Base-by-base conservation (phyloP, 2,888 invertebrate genomes). In the Lapara coniferarum region DNA sequence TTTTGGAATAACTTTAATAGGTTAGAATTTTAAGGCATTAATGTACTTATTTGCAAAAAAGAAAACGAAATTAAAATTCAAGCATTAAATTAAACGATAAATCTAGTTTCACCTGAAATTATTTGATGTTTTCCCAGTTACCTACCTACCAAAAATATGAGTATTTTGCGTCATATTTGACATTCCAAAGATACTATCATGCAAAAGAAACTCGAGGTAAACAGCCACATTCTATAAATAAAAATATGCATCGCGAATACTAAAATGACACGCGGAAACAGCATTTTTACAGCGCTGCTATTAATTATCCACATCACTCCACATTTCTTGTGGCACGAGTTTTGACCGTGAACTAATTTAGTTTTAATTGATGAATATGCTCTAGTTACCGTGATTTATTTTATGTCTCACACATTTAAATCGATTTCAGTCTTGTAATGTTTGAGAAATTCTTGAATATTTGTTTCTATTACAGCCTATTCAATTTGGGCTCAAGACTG, bases 211-310 rank as follows among this genome's bases (percentile, higher is more conserved):
- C 16, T 12, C 56, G 53, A 5, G 10, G 44, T 16, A 30, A 55
- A n/a, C 14, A 37, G 14, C 10, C 37, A 12, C n/a, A 44, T 16
- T 66, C 12, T 44, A 55, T 10, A 67, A 56, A 53, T 55, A 67
- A 67, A 16, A 67, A 55, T 44, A 67, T 56, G 55, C 55, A 67
- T 56, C 46, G 44, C 16, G 63, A 1, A 46, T 19, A 63, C 19
- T 46, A 46, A 63, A 49, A 49, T 63, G 63, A 49, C 59, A 59
- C 63, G 19, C 63, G 63, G 63, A 63, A 63, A 63, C 63, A 49
- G 8, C 12, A 57, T 25, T 56, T 63, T 49, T 19, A 46, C 46
- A 49, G 63, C 16, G 13, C 46, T 19, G 16, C 49, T 19, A 63
- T 63, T 63, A 46, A 63, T 63, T 19, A 59, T 46, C 5, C 44